phyloP scores from a whole-genome alignment of 1,140 invertebrate genomes.

The Saxidomus purpurata region DNA sequence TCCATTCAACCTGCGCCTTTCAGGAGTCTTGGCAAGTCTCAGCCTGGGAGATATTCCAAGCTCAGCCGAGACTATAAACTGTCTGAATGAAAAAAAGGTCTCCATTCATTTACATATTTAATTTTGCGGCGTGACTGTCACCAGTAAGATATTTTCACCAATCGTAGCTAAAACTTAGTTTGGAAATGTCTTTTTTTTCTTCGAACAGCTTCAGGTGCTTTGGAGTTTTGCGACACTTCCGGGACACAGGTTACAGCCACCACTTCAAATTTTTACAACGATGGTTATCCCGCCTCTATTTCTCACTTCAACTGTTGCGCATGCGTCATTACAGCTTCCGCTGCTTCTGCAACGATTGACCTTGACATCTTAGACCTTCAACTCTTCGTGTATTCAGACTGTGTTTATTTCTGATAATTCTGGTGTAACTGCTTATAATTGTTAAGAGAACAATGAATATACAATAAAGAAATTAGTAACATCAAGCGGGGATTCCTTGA shows the following conservation, averaged over 20 bases:
- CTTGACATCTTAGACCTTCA: conserved; percentile 22
- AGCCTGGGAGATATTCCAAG: too few species aligned
- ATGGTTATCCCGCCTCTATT: conserved; percentile 30
- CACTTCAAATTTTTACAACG: conserved; percentile 20
- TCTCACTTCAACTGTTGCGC: conserved; percentile 47
- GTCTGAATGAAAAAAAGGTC: too few species aligned
- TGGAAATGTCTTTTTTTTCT: too few species aligned
- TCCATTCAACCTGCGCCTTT: too few species aligned
- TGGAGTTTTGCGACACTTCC: conserved; percentile 37
- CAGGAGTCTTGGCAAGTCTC: too few species aligned
- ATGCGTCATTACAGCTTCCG: conserved; percentile 55
- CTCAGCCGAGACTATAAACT: too few species aligned
- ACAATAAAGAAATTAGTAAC: conserved; percentile 14
- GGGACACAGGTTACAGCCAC: neutral
- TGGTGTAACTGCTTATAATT: neutral
- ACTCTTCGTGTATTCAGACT: conserved; percentile 34
- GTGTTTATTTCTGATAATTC: neutral
- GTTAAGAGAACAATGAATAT: conserved; percentile 15
- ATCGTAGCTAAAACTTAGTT: too few species aligned
- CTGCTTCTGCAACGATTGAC: conserved; percentile 18
- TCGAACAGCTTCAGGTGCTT: conserved; percentile 1
- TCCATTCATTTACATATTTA: too few species aligned
- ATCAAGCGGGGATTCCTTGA: neutral
- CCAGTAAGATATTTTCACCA: too few species aligned
- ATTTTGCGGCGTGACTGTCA: too few species aligned